Evolutionary conservation across 2,888 invertebrate species (phyloP).

Genomic region (Cylloceria caligata): DNA sequence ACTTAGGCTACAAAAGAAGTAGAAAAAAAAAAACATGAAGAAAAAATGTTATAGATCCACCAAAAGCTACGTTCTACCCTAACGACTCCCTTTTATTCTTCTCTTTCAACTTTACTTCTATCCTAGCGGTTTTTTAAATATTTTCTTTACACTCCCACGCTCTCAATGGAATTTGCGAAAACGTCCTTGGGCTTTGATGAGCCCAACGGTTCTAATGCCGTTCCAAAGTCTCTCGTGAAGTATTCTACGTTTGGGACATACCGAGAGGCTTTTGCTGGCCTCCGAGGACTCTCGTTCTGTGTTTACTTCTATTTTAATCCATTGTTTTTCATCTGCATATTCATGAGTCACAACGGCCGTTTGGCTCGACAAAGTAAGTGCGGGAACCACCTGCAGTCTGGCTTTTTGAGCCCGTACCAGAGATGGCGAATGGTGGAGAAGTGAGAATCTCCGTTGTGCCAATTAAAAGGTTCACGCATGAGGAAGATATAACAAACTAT

Average conservation of each 20-base stretch:
- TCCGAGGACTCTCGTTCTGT: conserved; percentile 11
- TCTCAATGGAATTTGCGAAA: conserved; percentile 13
- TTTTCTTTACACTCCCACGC: not conserved
- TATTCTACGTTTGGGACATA: not conserved
- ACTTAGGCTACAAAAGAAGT: conserved; percentile 89
- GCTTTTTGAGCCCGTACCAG: conserved; percentile 15
- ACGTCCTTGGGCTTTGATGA: conserved; percentile 20
- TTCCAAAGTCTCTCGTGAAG: not conserved
- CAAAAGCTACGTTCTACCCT: not conserved
- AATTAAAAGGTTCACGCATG: conserved; percentile 35
- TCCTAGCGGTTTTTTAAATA: not conserved
- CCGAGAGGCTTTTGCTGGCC: conserved; percentile 40
- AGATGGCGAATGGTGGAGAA: conserved; percentile 4
- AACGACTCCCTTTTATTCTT: conserved; percentile 18
- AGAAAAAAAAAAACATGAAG: conserved; percentile 6
- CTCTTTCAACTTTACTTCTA: not conserved
- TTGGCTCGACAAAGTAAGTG: conserved; percentile 33
- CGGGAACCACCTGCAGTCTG: conserved; percentile 14
- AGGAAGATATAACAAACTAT: not conserved
- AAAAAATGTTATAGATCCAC: conserved; percentile 25
- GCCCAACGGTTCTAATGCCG: conserved; percentile 23
- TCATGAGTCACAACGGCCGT: conserved; percentile 69
- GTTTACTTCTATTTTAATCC: conserved; percentile 73
- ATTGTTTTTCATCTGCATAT: conserved; percentile 72
- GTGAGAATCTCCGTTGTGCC: conserved; percentile 28